Evolutionary conservation across 1,140 invertebrate genomes (phyloP).

Genomic region (Amyelois transitella): DNA sequence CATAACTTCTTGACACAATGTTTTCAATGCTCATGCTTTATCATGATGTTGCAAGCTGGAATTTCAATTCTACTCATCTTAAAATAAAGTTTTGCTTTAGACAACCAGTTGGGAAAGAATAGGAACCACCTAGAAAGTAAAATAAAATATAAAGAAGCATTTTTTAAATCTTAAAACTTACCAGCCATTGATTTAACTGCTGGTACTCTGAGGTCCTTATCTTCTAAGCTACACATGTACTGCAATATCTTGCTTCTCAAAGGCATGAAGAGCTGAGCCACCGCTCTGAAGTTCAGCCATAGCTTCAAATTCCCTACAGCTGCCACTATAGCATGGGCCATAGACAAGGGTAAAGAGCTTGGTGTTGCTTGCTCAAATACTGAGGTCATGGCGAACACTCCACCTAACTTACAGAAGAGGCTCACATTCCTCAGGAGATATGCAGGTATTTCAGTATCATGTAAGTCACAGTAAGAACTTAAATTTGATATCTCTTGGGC

Average conservation of each 20-base stretch:
- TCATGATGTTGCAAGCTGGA: no score
- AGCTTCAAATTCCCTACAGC: slow-evolving; percentile 93
- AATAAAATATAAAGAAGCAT: not conserved
- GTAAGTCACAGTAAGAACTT: slow-evolving; percentile 90
- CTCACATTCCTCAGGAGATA: slow-evolving; percentile 92
- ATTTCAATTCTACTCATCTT: no score
- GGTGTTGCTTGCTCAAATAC: slow-evolving; percentile 87
- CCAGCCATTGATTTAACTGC: slow-evolving; percentile 93
- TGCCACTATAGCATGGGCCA: slow-evolving; percentile 92
- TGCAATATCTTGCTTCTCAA: slow-evolving; percentile 88
- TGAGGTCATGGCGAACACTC: slow-evolving; percentile 87
- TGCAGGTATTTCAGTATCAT: slow-evolving; percentile 93
- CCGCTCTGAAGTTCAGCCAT: slow-evolving; percentile 94
- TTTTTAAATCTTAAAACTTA: slow-evolving; percentile 44
- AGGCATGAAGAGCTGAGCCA: slow-evolving; percentile 91
- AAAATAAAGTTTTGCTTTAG: no score
- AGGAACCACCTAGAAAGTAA: no score
- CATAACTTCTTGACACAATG: no score
- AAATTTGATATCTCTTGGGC: slow-evolving; percentile 85
- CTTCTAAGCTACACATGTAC: slow-evolving; percentile 94
- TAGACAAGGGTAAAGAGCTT: slow-evolving; percentile 85
- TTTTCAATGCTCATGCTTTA: no score
- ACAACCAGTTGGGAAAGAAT: no score
- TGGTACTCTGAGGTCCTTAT: slow-evolving; percentile 90
- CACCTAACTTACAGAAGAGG: slow-evolving; percentile 92